Base-by-base conservation (phyloP, 2,797 vertebrate species). In the Scarus forsteni region DNA sequence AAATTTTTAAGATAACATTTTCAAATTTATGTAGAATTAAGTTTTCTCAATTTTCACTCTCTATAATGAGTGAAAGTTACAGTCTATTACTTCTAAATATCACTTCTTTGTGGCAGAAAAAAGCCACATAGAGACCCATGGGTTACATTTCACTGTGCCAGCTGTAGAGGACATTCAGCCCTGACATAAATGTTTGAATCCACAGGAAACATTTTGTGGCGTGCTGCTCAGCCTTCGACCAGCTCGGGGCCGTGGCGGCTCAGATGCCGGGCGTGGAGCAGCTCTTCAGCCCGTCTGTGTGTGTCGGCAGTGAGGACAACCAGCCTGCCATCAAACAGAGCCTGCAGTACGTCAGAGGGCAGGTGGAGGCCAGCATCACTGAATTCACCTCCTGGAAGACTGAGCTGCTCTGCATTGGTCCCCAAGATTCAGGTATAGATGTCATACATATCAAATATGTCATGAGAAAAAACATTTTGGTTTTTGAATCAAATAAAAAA, bases 341-440 rank as follows among this genome's bases (percentile, higher is more conserved):
- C 73, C 90, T 99, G 0, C 90, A 88, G 44, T 95, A 94, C 19
- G 79, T 98, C 68, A 92, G 95, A 83, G 91, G 85, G 44, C 94
- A 95, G 92, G 88, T 97, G 77, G 93, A 88, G 86, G 89, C 84
- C 6, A 83, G 84, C 3, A 67, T 95, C 43, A 82, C 83, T 0
- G 95, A 98, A 44, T 99, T 99, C 82, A 88, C 91, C 75, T 80
- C 92, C 70, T 99, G 97, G 98, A 98, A 93, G 89, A 92, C 92
- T 8, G 92, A 94, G 70, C 90, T 96, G 11, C 91, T 96, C 18
- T 92, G 89, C 38, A 86, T 91, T 11, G 80, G 91, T 64, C 76
- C 66, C 1, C 56, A 73, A 10, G 48, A 65, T 19, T 60, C 89
- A 80, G 92, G 94, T 95, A 81, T 7, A 13, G 5, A 5, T 27